Percentiles rank a stretch among this genome's conserved stretches.
Conservation (phyloP, 2,113 vertebrate genomes). For the Chlorodrepanis virens region DNA sequence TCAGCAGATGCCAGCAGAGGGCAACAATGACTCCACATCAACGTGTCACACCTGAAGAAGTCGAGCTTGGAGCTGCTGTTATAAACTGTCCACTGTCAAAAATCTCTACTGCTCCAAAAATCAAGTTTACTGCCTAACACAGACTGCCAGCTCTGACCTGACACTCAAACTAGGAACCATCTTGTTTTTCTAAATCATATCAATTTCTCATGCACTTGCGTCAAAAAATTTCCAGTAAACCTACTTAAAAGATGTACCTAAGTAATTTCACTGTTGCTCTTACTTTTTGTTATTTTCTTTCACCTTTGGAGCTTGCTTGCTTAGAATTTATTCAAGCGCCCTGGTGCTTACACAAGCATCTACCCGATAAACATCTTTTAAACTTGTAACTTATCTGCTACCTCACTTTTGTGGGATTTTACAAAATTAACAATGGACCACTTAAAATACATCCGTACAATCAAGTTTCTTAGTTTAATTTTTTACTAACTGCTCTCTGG, state of each 20-base stretch:
- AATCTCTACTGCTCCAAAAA: background rate
- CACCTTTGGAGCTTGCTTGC: background rate
- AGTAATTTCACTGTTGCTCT: background rate
- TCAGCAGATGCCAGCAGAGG: slow-evolving; percentile 65
- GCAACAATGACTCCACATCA: slow-evolving; percentile 62
- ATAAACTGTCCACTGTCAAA: rapidly evolving
- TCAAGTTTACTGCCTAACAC: rapidly evolving
- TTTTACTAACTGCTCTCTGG: background rate
- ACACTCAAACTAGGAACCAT: background rate
- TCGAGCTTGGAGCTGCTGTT: slow-evolving; percentile 54
- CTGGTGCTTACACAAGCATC: background rate
- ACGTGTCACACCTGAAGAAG: slow-evolving; percentile 56
- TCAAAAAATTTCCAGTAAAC: background rate
- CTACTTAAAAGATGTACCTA: background rate
- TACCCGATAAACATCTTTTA: background rate
- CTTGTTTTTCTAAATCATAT: background rate
- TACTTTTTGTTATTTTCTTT: background rate
- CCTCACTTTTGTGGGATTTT: background rate
- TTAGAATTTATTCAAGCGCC: background rate
- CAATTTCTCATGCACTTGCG: background rate
- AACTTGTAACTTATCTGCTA: background rate
- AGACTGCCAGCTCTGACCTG: background rate
- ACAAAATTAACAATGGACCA: background rate
- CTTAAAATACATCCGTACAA: background rate
- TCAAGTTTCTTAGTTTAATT: background rate